Evolutionary conservation across 2,797 vertebrate genomes (phyloP).

Genomic region (Argentina silus): DNA sequence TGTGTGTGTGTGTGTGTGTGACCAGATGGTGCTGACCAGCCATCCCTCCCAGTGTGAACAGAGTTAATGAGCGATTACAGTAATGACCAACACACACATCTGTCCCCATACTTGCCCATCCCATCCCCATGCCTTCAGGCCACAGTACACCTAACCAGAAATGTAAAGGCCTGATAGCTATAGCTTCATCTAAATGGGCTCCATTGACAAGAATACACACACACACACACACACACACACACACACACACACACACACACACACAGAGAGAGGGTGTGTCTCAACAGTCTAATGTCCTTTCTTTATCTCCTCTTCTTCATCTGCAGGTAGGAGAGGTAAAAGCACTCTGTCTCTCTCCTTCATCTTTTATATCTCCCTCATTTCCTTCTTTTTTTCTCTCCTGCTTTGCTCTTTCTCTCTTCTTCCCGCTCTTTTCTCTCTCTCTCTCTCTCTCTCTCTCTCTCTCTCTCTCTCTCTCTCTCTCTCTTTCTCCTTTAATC

Average conservation of each 20-base stretch:
- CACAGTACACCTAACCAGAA: constrained; percentile 15
- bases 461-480: background rate
- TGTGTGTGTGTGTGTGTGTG: constrained; percentile 22
- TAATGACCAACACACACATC: constrained; percentile 76
- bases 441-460: background rate
- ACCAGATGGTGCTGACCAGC: constrained; percentile 81
- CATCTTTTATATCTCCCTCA: too few species aligned
- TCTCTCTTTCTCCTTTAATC: background rate
- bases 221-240: background rate
- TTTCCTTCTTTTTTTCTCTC: too few species aligned
- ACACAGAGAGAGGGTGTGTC: too few species aligned
- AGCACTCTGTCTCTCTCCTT: too few species aligned
- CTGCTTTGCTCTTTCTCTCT: too few species aligned
- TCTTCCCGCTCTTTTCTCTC: background rate
- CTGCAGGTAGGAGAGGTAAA: too few species aligned
- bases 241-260: background rate
- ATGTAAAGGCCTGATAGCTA: background rate
- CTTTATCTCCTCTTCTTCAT: too few species aligned
- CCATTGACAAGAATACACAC: background rate
- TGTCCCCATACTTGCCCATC: constrained; percentile 63
- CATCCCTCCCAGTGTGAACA: constrained; percentile 69
- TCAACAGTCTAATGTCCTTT: too few species aligned
- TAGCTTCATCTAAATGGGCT: background rate
- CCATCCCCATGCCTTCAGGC: constrained; percentile 17
- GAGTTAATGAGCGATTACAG: constrained; percentile 77